Evolutionary conservation across 2,113 vertebrate genomes (phyloP), one percentile per base, ranked within the genome.

Genomic region (Chauna torquata): DNA sequence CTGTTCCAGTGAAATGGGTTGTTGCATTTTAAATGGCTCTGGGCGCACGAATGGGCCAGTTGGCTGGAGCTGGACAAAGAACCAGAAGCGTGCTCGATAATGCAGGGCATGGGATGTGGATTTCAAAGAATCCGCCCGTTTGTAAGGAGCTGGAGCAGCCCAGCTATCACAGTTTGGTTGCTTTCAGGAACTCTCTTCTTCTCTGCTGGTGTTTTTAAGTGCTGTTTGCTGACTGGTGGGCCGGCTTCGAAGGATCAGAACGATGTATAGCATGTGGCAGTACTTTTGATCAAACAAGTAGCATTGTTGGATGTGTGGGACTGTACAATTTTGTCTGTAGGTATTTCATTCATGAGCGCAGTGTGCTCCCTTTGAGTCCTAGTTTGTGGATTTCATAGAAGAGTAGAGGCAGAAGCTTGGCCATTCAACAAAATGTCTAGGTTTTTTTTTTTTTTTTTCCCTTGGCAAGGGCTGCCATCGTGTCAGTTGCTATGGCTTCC

Each of bases 401-500:
- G 78, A 90, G 85, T 23, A 66, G 80, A 83, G 74, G 47, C 92
- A 96, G 90, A 54, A 62, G 82, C 75, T 80, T 92, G 89, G 69
- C 88, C 94, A 77, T 96, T 96, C 89, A 92, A 71, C 57, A 86
- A 64, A 97, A 59, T 54, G 45, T 69, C 80, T 61, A 32, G 52
- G 92, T 77, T 92, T 81, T 87, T 72, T 92, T 81, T 87, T 72
- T 44, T 84, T 72, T 90, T 95, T 82, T 62, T 17, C 34, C 10
- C 79, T 86, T 92, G 90, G 64, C 77, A 54, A 49, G 64, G 34
- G 16, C 78, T 76, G 92, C 92, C 87, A 55, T 95, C 83, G 5
- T 61, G 82, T 92, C 78, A 93, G 94, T 97, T 90, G 68, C 88
- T 93, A 62, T 93, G 94, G 83, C 74, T 98, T 88, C 70, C 84